A percentile compares a stretch with the other conserved stretches of the same genome.
Evolutionary conservation across 2,113 vertebrate species (phyloP).

Genomic region (Zeus faber): DNA sequence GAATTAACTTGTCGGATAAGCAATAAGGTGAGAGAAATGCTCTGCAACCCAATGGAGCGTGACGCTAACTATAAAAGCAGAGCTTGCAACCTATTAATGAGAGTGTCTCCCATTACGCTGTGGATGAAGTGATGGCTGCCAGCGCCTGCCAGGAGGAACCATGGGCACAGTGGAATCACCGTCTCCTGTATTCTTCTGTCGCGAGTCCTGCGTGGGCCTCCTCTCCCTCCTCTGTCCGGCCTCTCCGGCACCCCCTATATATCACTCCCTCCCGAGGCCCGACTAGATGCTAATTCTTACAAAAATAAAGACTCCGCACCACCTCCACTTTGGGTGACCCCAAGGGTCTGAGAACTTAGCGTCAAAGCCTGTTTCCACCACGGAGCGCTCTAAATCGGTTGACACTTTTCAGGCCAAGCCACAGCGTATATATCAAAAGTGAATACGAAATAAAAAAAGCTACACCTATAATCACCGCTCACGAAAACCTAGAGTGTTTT

Average conservation of each 20-base stretch:
- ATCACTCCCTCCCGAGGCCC: constrained; percentile 42
- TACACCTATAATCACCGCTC: constrained; percentile 39
- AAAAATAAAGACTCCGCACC: constrained; percentile 45
- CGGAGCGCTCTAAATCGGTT: constrained; percentile 46
- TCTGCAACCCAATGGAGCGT: constrained; percentile 25
- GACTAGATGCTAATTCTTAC: constrained; percentile 34
- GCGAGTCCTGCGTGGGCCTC: constrained; percentile 21
- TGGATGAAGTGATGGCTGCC: no score
- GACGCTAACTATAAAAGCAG: constrained; percentile 47
- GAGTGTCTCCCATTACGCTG: constrained; percentile 22
- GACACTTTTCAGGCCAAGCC: constrained; percentile 42
- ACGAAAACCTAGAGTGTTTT: constrained; percentile 28
- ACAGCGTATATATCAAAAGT: constrained; percentile 7
- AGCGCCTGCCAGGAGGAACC: constrained; percentile 21
- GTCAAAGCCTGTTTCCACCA: constrained; percentile 26
- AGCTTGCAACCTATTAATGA: constrained; percentile 36
- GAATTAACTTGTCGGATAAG: background rate
- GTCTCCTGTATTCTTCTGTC: constrained; percentile 21
- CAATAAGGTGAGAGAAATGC: constrained; percentile 36
- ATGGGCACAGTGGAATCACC: constrained; percentile 3
- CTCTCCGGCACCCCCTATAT: constrained; percentile 20
- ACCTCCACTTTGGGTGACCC: constrained; percentile 28
- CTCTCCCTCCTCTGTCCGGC: constrained; percentile 1
- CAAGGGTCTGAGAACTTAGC: constrained; percentile 25
- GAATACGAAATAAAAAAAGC: background rate